A percentile compares a stretch with the other conserved stretches of the same genome.
phyloP scores from a whole-genome alignment of 2,113 vertebrate species.

The Indri indri region DNA sequence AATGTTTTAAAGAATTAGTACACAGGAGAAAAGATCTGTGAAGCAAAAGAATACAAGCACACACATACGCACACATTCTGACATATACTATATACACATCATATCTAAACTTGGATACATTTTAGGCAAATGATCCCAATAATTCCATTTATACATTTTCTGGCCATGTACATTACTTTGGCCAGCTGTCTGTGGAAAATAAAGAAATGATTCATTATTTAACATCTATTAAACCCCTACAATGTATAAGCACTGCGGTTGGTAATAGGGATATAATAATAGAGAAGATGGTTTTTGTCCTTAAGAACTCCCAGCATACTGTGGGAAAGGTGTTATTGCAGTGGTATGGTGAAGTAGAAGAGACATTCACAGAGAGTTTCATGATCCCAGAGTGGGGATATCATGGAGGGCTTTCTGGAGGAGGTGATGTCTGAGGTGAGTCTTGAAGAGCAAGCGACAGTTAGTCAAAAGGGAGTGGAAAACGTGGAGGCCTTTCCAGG shows the following conservation, averaged over 20 bases:
- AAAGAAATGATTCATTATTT: constrained; percentile 12
- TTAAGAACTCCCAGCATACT: background rate
- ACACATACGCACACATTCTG: background rate
- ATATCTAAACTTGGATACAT: background rate
- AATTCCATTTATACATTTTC: background rate
- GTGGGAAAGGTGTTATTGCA: background rate
- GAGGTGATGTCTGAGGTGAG: background rate
- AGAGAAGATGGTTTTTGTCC: background rate
- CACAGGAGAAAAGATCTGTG: background rate
- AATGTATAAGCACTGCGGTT: background rate
- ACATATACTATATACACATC: background rate
- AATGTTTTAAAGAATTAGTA: background rate
- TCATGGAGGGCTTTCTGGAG: background rate
- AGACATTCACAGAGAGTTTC: background rate
- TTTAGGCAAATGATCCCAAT: background rate
- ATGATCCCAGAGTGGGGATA: background rate
- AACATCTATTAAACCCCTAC: background rate
- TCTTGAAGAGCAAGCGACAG: constrained; percentile 39
- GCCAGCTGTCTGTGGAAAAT: background rate
- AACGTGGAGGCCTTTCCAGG: background rate
- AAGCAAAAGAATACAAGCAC: background rate
- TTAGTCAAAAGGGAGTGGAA: background rate
- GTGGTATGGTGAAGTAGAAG: background rate
- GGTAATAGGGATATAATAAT: background rate
- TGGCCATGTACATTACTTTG: background rate